Evolutionary conservation across 2,113 vertebrate species (phyloP).

Genomic region (Ancistrus triradiatus): DNA sequence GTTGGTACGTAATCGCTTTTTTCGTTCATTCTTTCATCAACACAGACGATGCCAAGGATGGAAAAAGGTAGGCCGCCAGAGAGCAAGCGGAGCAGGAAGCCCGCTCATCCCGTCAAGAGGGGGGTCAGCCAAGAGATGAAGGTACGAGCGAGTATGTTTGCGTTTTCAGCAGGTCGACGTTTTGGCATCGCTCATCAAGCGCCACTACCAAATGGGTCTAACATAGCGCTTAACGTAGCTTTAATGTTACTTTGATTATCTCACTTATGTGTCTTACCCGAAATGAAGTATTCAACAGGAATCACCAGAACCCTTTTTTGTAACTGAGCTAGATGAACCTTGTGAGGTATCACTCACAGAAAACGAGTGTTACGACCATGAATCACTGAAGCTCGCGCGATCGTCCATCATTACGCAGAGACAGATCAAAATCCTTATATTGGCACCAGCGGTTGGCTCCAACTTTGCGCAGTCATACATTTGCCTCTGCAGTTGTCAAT

Average conservation of each 20-base stretch:
- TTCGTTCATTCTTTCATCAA: conserved; percentile 44
- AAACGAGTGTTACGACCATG: too few species aligned
- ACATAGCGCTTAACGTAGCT: too few species aligned
- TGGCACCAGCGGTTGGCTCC: neutral
- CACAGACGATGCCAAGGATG: conserved; percentile 93
- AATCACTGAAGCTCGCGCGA: too few species aligned
- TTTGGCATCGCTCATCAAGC: too few species aligned
- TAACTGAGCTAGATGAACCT: neutral
- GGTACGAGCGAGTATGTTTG: conserved; percentile 63
- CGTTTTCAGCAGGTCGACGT: neutral
- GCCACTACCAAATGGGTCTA: too few species aligned
- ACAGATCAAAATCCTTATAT: conserved; percentile 2
- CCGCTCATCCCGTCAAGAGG: conserved; percentile 88
- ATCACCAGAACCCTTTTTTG: too few species aligned
- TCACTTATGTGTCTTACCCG: too few species aligned
- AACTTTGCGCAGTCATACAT: neutral
- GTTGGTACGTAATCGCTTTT: neutral
- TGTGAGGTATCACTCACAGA: neutral
- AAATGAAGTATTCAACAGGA: neutral
- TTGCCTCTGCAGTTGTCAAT: neutral
- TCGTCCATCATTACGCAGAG: too few species aligned
- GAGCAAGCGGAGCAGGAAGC: conserved; percentile 95
- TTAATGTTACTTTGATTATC: too few species aligned
- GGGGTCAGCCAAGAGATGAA: conserved; percentile 97
- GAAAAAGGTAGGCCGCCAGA: conserved; percentile 94